Percentiles rank a stretch among this genome's conserved stretches.
phyloP scores from a whole-genome alignment of 1,140 invertebrate species.

The Platyura marginata region DNA sequence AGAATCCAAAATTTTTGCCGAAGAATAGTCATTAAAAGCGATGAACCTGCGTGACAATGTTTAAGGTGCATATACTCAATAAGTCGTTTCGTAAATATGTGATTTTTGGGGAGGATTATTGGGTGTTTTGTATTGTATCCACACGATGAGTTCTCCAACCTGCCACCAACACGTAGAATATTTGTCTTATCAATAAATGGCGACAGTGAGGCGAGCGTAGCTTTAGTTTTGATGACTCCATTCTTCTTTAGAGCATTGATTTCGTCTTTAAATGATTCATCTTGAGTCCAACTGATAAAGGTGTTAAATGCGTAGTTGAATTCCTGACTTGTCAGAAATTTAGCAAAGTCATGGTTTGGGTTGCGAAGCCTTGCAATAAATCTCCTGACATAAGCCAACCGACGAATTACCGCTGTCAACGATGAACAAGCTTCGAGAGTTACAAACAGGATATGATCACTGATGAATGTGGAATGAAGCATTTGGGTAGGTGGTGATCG shows the following conservation, averaged over 20 bases:
- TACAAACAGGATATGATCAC: background rate
- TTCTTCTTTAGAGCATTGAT: background rate
- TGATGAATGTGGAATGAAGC: background rate
- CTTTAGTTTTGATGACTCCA: background rate
- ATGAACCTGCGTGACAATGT: slow-evolving; percentile 8
- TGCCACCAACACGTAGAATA: slow-evolving; percentile 7
- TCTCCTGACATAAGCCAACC: background rate
- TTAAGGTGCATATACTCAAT: slow-evolving; percentile 7
- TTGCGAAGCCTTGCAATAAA: background rate
- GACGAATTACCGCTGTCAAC: background rate
- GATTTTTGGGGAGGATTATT: slow-evolving; percentile 6
- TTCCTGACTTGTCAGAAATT: background rate
- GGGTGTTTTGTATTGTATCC: slow-evolving; percentile 5
- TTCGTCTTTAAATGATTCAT: background rate
- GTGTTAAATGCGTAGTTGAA: background rate
- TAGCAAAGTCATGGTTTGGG: background rate
- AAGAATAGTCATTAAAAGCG: slow-evolving; percentile 5
- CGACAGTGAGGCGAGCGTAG: background rate
- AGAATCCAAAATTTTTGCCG: slow-evolving; percentile 13
- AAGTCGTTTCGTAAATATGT: slow-evolving; percentile 9
- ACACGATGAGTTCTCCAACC: slow-evolving; percentile 5
- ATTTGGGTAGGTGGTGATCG: slow-evolving; percentile 4
- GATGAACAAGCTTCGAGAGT: slow-evolving; percentile 1
- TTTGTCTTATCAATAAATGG: slow-evolving; percentile 7
- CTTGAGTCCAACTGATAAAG: background rate